phyloP scores from a whole-genome alignment of 2,797 vertebrate species.

The Gila robusta region DNA sequence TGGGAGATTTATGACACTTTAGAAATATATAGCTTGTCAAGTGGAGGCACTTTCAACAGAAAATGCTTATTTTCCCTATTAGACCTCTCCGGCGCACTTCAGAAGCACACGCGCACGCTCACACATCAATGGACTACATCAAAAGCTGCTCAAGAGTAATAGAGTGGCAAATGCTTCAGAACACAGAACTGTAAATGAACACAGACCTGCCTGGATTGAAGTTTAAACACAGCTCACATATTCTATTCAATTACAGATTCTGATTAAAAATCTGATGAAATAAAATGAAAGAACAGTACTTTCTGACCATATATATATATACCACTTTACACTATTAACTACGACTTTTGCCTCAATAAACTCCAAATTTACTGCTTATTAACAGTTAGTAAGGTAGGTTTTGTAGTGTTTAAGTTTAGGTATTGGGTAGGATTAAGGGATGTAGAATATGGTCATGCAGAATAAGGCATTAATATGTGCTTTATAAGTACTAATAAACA shows the following conservation, averaged over 20 bases:
- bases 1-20: slow-evolving; percentile 61
- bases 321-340: too few relatives aligned
- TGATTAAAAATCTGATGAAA: slow-evolving; percentile 31
- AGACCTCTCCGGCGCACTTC: slow-evolving; percentile 43
- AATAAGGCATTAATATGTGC: too few relatives aligned
- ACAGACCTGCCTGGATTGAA: slow-evolving; percentile 31
- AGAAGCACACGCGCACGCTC: slow-evolving; percentile 24
- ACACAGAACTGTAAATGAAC: slow-evolving; percentile 38
- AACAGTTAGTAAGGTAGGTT: too few relatives aligned
- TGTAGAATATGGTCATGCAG: too few relatives aligned
- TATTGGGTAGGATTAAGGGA: too few relatives aligned
- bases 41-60: slow-evolving; percentile 63
- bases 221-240: slow-evolving; percentile 21
- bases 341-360: too few relatives aligned
- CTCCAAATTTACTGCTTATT: too few relatives aligned
- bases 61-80: slow-evolving; percentile 63
- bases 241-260: slow-evolving; percentile 9
- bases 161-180: slow-evolving; percentile 41
- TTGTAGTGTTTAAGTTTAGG: too few relatives aligned
- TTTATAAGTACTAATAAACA: too few relatives aligned
- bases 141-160: slow-evolving; percentile 44
- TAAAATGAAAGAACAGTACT: not conserved
- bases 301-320: not conserved
- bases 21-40: slow-evolving; percentile 64
- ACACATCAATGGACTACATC: slow-evolving; percentile 44